Evolutionary conservation across 2,888 invertebrate species (phyloP), one percentile per base, ranked within the genome.

Genomic region (Sceliomorpha sp.): DNA sequence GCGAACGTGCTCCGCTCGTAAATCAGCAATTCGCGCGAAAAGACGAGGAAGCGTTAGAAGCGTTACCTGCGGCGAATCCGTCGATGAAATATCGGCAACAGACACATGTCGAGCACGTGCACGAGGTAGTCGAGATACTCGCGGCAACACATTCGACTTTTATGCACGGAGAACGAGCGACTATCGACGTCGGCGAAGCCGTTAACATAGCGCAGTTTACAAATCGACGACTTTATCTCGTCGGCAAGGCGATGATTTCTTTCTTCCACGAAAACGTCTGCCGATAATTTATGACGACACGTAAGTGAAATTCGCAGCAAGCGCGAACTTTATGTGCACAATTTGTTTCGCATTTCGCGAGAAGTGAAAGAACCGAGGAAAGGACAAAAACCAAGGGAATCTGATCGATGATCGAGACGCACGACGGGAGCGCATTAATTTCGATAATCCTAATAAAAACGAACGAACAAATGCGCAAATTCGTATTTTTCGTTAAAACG

Each of bases 171-270:
- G 5, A 44, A 32, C 50, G 44, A 8, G n/a, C 31, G 37, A 20
- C 9, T 42, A 20, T 2, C 39, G 64, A 55, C 50, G 66, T 36
- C 39, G 24, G 6, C 56, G 39, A 37, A 32, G 47, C 29, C 42
- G 48, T 44, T 59, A 17, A 36, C 48, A 59, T 48, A 27, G 20
- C 63, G 34, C 63, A 53, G 59, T 70, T 70, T 53, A 64, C 63
- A 32, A 59, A 64, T 64, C 63, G 45, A 64, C 47, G 45, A 39
- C 53, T 68, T 62, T 70, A 64, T 64, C 70, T 70, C 64, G 48
- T 60, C 70, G 17, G n/a, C 42, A 13, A 34, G 32, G 31, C 40
- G 51, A 58, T 60, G 34, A 10, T 20, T 34, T 17, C 15, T 32
- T 45, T 37, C 5, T 5, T 2, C 20, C 2, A 20, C 2, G 5